Percentiles rank a stretch among this genome's conserved stretches.
Conservation (phyloP, 2,888 invertebrate species). For the Tipula lateralis region DNA sequence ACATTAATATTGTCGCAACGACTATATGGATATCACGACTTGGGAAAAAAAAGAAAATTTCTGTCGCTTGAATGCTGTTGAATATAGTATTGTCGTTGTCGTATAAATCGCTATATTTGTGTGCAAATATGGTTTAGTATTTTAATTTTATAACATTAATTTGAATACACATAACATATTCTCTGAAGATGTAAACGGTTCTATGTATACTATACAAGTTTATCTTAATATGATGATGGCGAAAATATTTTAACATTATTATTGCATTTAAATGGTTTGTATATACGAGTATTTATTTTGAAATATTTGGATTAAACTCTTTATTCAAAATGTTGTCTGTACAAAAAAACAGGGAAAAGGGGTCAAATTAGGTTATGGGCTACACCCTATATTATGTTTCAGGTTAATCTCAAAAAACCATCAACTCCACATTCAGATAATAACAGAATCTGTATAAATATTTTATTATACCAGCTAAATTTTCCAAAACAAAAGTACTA, state of each 20-base stretch:
- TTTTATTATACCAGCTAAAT: too few species aligned
- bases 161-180: not conserved
- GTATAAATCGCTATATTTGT: not conserved
- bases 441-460: too few species aligned
- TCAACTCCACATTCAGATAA: too few species aligned
- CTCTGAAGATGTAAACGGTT: not conserved
- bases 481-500: not conserved
- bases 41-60: not conserved
- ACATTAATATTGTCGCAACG: not conserved
- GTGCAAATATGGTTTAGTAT: slow-evolving; percentile 19
- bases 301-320: too few species aligned
- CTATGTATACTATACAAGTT: not conserved
- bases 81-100: not conserved
- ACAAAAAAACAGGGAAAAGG: too few species aligned
- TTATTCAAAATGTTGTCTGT: not conserved
- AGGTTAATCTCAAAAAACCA: too few species aligned
- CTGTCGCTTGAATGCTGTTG: not conserved
- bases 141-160: not conserved
- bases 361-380: too few species aligned
- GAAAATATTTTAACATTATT: not conserved
- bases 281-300: too few species aligned
- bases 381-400: too few species aligned
- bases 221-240: not conserved
- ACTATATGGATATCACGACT: slow-evolving; percentile 1
- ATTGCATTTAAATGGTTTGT: not conserved